Conservation (phyloP, 2,888 invertebrate genomes). For the Drosophila cracens region DNA sequence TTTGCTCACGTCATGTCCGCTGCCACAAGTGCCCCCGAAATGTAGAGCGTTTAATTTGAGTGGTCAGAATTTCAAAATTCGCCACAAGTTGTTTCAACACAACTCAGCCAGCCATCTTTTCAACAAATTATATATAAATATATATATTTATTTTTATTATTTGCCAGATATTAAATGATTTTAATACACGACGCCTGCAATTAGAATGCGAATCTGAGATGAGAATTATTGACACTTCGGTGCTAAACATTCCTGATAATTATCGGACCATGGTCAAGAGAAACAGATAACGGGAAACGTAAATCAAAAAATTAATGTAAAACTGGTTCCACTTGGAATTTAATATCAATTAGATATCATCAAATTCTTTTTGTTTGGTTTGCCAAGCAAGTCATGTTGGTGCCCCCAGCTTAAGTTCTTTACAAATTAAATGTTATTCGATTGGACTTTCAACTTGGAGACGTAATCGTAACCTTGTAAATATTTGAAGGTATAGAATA, state of each 20-base stretch:
- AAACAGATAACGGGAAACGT: constrained; percentile 22
- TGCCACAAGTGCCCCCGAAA: constrained; percentile 39
- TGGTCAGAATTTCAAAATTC: constrained; percentile 53
- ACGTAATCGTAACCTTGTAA: constrained; percentile 20
- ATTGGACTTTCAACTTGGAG: background rate
- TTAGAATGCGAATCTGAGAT: constrained; percentile 15
- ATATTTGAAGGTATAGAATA: background rate
- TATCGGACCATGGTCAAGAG: constrained; percentile 51
- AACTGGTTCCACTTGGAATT: constrained; percentile 43
- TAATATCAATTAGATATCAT: constrained; percentile 8
- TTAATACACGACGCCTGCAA: constrained; percentile 20
- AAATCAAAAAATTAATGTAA: constrained; percentile 4
- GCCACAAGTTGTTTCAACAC: background rate
- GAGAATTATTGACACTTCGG: constrained; percentile 16
- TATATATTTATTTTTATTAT: background rate
- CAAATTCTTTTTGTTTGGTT: background rate
- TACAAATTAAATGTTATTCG: constrained; percentile 37
- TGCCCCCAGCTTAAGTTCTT: constrained; percentile 32
- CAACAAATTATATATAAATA: background rate
- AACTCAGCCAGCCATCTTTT: constrained; percentile 12
- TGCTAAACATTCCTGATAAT: constrained; percentile 24
- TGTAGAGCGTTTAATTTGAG: constrained; percentile 59
- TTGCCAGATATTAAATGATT: constrained; percentile 13
- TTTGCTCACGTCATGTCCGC: constrained; percentile 67
- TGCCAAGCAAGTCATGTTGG: constrained; percentile 33